Base-by-base conservation (phyloP, 2,797 vertebrate genomes). In the Streptopelia turtur region DNA sequence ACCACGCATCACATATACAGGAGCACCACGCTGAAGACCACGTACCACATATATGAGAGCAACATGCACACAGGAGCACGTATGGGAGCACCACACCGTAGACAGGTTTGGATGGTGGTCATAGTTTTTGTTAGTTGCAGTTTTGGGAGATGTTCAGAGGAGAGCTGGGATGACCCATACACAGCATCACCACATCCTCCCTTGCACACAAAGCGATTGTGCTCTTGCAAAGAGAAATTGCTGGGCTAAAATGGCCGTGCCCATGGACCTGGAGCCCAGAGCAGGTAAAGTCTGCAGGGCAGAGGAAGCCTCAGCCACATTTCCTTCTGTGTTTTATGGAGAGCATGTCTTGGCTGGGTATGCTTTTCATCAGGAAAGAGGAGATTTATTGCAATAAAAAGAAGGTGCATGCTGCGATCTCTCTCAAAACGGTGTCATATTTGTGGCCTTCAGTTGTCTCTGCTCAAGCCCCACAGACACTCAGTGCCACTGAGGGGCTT, bases 191-290 rank as follows among this genome's bases (percentile, higher is more conserved):
- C 43, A 18, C 21, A 13, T 59, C 22, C 18, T 69, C 17, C 56
- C 56, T 75, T 2, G 0, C 14, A n/a, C 0, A 0, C 30, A 64
- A 59, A 75, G 45, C 1, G 1, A 13, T 63, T 33, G n/a, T 24
- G 25, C 23, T 31, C 22, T 45, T 47, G 45, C 28, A 41, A 43
- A 41, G 16, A 69, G 16, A n/a, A 64, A 39, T 11, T 8, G 0
- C 24, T 37, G 27, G 20, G 47, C 49, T 50, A n/a, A 61, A 55
- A 27, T n/a, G 33, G 52, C 23, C 5, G 0, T 49, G 43, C 12
- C n/a, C 17, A 15, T 1, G 1, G 27, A 27, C 18, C 43, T n/a
- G n/a, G 14, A 25, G 22, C 33, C 14, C 31, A 35, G 20, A 70
- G 17, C 59, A 65, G 28, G 33, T 56, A 13, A 49, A 5, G 6